phyloP scores from a whole-genome alignment of 2,113 vertebrate genomes.

The Megaptera novaeangliae region DNA sequence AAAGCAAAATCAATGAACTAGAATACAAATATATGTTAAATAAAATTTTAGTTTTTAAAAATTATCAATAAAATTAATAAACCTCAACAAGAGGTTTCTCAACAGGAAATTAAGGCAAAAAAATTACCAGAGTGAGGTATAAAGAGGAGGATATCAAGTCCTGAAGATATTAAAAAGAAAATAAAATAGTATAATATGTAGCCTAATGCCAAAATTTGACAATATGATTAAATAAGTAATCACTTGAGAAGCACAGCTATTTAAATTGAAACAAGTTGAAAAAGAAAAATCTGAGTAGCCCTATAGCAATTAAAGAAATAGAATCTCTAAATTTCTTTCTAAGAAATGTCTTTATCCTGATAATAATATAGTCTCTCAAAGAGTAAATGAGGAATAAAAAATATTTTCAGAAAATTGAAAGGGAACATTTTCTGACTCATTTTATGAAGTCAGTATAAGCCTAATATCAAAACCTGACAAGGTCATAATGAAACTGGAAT shows the following conservation, averaged over 20 bases:
- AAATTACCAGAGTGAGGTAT: not conserved
- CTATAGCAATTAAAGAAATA: not conserved
- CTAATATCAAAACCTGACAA: too few relatives aligned
- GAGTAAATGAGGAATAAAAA: too few relatives aligned
- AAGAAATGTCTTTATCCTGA: not conserved
- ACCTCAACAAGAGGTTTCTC: not conserved
- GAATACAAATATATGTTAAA: not conserved
- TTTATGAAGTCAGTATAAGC: too few relatives aligned
- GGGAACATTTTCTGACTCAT: too few relatives aligned
- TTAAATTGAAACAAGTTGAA: not conserved
- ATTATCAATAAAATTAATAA: not conserved
- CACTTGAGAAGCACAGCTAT: not conserved
- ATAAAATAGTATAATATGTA: not conserved
- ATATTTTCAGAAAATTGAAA: too few relatives aligned
- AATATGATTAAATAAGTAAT: not conserved
- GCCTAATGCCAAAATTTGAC: not conserved
- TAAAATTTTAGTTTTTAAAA: not conserved
- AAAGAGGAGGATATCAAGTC: not conserved
- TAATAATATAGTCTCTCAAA: not conserved
- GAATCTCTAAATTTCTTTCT: not conserved
- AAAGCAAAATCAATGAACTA: not conserved
- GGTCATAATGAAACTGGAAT: too few relatives aligned
- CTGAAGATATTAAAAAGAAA: not conserved
- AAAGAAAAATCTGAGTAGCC: not conserved
- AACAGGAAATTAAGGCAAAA: not conserved